Evolutionary conservation across 1,140 invertebrate species (phyloP), one percentile per base, ranked within the genome.

Genomic region (Drosophila hydei): DNA sequence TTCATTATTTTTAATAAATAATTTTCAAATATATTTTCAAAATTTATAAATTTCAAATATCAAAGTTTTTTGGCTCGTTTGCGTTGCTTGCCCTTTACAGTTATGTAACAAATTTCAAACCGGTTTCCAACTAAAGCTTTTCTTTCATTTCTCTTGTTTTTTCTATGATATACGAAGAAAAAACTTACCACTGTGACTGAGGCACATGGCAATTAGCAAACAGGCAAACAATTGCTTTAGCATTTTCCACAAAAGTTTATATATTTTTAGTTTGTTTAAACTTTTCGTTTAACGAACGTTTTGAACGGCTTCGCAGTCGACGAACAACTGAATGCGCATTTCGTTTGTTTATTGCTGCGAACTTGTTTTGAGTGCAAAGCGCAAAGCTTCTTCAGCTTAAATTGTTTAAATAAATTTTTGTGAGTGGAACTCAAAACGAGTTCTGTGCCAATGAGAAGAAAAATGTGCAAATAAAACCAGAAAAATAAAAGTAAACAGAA

Each of bases 371-470:
- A 73, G 71, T 58, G 70, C 11, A 56, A 48, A 47, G 21, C 40
- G 42, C 9, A 43, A 69, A 74, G 62, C 40, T 55, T 71, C 64
- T 63, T 54, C 54, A 16, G 16, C 4, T 25, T 54, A 45, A 70
- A 71, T 56, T 51, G 47, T 60, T 64, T 50, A 47, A 62, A 69
- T 48, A 50, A 60, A 38, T 61, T 18, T 18, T 61, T 23, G 51
- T 75, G 80, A 85, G 80, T 87, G 65, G 38, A 71, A 81, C 74
- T 81, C 51, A 68, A 60, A 85, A 81, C 81, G 40, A 55, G 81
- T 88, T 87, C 6, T 11, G 45, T 14, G 11, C 43, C 23, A 60
- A 51, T 16, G 18, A 45, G 43, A 14, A 6, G 40, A 43, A 12
- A 30, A 33, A 2, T 33, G 30, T 11, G 18, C n/a, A 14, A 19